These are phyloP conservation scores for Brenthis hecate DNA, from an alignment of 2,888 invertebrate species.

Conservation along the genomic window DNA sequence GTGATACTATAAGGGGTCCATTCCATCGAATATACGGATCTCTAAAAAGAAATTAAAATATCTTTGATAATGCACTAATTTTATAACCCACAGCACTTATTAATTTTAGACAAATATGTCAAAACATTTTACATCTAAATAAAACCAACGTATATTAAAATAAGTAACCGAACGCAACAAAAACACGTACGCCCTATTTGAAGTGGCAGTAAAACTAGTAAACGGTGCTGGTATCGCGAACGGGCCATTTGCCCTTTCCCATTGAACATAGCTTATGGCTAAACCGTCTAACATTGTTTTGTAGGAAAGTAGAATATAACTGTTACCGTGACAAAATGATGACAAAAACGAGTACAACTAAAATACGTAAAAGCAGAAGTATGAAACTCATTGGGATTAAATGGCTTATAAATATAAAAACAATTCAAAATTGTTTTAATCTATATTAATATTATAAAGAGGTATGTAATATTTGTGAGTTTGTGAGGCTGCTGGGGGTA, in stretches of 20 bases:
- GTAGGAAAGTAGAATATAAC: background rate
- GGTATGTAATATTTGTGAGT: no score
- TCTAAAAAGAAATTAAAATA: no score
- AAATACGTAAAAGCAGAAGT: no score
- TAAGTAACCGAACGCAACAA: conserved; percentile 1
- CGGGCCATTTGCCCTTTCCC: conserved; percentile 13
- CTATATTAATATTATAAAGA: no score
- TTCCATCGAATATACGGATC: no score
- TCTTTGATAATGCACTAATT: no score
- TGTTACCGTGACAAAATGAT: background rate
- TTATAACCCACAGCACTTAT: background rate
- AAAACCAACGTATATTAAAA: background rate
- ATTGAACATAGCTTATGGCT: conserved; percentile 6
- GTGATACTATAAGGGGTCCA: no score
- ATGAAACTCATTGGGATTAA: no score
- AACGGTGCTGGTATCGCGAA: conserved; percentile 19
- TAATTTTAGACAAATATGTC: background rate
- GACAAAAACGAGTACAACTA: background rate
- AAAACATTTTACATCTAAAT: background rate
- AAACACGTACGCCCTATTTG: conserved; percentile 3
- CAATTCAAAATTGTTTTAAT: no score
- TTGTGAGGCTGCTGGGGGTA: no score
- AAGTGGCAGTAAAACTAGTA: conserved; percentile 18
- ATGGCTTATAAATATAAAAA: no score
- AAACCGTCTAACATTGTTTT: conserved; percentile 6